A percentile compares a stretch with the other conserved stretches of the same genome.
Conservation (phyloP, 2,113 vertebrate species). For the Menura novaehollandiae region DNA sequence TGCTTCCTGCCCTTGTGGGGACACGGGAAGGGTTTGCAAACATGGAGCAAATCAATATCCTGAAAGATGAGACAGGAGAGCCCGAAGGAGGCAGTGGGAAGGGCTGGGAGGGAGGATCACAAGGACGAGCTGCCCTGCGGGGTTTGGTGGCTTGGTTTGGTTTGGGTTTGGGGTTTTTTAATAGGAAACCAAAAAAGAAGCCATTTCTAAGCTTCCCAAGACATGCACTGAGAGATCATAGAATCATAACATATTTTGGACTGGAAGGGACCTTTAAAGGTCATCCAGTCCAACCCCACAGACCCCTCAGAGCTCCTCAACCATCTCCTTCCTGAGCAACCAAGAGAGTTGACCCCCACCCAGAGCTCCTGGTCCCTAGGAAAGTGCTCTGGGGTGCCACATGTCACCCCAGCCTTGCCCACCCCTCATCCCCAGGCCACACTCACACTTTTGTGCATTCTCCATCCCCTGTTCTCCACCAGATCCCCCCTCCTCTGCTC, state of each 20-base stretch:
- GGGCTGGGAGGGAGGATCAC: neutral
- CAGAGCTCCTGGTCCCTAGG: neutral
- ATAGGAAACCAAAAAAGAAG: neutral
- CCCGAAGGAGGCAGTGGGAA: rapidly evolving
- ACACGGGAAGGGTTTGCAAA: neutral
- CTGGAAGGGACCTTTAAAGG: neutral
- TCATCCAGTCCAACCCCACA: neutral
- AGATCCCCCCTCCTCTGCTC: neutral
- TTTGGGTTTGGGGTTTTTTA: neutral
- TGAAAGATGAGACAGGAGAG: neutral
- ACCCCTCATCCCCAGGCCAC: neutral
- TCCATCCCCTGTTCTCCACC: neutral
- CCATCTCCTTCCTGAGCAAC: neutral
- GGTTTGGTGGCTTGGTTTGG: neutral
- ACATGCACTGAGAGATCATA: neutral
- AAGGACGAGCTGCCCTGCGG: neutral
- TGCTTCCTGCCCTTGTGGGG: neutral
- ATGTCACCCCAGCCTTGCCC: neutral
- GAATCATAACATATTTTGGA: rapidly evolving
- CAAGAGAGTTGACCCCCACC: neutral
- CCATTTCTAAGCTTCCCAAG: neutral
- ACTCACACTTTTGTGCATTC: neutral
- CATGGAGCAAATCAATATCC: rapidly evolving
- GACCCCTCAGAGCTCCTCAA: neutral
- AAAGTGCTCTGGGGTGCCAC: neutral